Evolutionary conservation across 2,888 invertebrate genomes (phyloP).

Genomic region (Metopia argyrocephala): DNA sequence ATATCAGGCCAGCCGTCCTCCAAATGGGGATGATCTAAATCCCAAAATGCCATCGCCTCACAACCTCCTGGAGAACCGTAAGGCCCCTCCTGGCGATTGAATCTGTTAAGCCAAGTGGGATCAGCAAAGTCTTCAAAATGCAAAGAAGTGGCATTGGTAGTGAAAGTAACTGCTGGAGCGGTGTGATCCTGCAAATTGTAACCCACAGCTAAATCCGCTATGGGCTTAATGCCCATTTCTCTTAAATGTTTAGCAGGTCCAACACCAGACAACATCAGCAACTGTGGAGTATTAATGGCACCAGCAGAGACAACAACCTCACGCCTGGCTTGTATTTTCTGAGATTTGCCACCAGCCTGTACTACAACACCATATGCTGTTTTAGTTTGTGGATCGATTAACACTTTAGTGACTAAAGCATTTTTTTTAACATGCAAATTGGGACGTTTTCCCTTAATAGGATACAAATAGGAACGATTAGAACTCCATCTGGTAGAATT

Average conservation of each 20-base stretch:
- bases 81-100: conserved; percentile 77
- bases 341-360: conserved; percentile 77
- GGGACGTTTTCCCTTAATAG: conserved; percentile 78
- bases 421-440: conserved; percentile 82
- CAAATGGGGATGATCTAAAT: conserved; percentile 80
- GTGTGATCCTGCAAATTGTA: conserved; percentile 83
- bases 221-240: conserved; percentile 79
- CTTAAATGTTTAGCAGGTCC: conserved; percentile 81
- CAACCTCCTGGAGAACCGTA: conserved; percentile 81
- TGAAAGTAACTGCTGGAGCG: conserved; percentile 84
- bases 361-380: conserved; percentile 81
- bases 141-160: conserved; percentile 78
- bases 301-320: conserved; percentile 87
- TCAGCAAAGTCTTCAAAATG: conserved; percentile 76
- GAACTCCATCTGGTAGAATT: conserved; percentile 82
- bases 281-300: conserved; percentile 87
- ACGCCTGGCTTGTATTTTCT: conserved; percentile 80
- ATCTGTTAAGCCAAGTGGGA: conserved; percentile 72
- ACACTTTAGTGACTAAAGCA: conserved; percentile 80
- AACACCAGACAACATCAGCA: conserved; percentile 87
- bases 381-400: conserved; percentile 79
- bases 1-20: conserved; percentile 83
- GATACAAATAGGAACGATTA: conserved; percentile 82
- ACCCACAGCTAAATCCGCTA: conserved; percentile 82
- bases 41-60: conserved; percentile 83